Evolutionary conservation across 2,888 invertebrate genomes (phyloP), one percentile per base, ranked within the genome.

Genomic region (Amblyteles armatorius): DNA sequence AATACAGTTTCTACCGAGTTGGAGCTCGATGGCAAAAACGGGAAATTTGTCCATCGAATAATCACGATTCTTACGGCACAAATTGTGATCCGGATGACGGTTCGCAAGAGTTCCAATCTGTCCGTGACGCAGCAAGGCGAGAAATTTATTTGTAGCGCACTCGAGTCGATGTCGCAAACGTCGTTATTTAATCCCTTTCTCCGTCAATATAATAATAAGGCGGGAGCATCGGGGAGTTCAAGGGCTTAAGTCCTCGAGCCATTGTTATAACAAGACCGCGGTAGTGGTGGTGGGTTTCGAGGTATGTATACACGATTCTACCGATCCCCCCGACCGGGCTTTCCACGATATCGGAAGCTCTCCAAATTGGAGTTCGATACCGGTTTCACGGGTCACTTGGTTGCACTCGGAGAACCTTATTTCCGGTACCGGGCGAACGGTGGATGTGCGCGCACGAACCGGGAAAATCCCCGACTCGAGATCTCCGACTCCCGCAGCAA

Each of bases 381-480:
- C 81, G 72, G 76, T 79, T 87, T 87, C 63, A 74, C 60, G 69
- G 79, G 72, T 67, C 79, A 78, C 78, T 76, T 83, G 71, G 67
- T 77, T 63, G 65, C 73, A 60, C 82, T 72, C 69, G 73, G 52
- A 83, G 78, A 82, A 81, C 78, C 79, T 83, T 84, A 87, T 85
- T 87, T 83, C 83, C 85, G 83, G 81, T 60, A 40, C 79, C 48
- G 67, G 76, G 33, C 68, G 44, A 86, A 71, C 73, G 9, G 22
- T 19, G 33, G 60, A 6, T 13, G 33, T 19, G 48, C n/a, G 60
- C 9, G 29, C 44, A 71, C 50, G 48, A 22, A 50, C 33, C 76
- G 65, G 50, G 63, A 65, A 76, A 76, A 76, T 76, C 76, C 76
- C 63, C 22, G 3, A 50, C 65, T 65, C 33, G 33, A 33, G 50